Evolutionary conservation across 2,113 vertebrate species (phyloP), one percentile per base, ranked within the genome.

Genomic region (Perccottus glenii): DNA sequence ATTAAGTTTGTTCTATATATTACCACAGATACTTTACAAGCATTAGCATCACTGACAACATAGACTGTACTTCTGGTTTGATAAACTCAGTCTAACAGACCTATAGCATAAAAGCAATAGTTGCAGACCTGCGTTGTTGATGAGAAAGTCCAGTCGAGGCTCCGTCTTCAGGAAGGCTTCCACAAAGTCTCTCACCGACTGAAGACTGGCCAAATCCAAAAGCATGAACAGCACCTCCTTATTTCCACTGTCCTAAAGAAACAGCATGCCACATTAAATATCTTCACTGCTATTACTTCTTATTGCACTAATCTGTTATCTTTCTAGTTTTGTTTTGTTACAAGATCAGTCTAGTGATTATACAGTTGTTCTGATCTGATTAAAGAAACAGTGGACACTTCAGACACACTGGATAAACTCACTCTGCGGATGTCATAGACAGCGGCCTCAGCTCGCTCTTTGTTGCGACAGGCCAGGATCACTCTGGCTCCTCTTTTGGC

Each of bases 121-220:
- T 11, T 0, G 33, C 55, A 62, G 27, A 97, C 96, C 96, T n/a
- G 96, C 95, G 0, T 97, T 98, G 91, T 98, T 96, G 86, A 98
- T 92, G 49, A 98, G 95, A 67, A 98, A 79, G 84, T 98, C 95
- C 72, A 98, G 91, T 57, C 94, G 93, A 15, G 94, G 93, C 65
- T 97, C 96, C 2, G 90, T 93, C 74, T 74, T 91, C 69, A 98
- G 89, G 87, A 98, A 96, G 43, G 85, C 67, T 70, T 93, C 85
- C 35, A 93, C 93, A 68, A 98, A 98, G 67, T 87, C 87, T 66
- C 84, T 91, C 11, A 98, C 91, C 0, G 96, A 98, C 60, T 89
- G 86, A 64, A 96, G 87, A 89, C 90, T 95, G 55, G 88, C 92
- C 78, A 98, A 90, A 84, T 98, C 94, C 90, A 98, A 78, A 0